phyloP scores from a whole-genome alignment of 2,113 vertebrate species.

The Istiophorus platypterus region DNA sequence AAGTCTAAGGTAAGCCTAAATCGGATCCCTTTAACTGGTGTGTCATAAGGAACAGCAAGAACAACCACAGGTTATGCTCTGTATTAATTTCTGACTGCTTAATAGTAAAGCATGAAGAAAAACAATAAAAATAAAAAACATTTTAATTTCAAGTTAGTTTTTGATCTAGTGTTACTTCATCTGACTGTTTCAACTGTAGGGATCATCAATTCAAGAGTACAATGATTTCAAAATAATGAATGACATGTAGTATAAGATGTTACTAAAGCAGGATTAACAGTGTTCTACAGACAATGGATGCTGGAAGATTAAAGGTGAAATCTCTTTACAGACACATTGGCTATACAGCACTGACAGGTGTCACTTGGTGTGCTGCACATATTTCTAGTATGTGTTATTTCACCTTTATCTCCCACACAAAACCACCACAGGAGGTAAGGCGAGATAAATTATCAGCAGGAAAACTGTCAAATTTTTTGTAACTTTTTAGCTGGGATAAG shows the following conservation, averaged over 20 bases:
- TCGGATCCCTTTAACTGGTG: slow-evolving; percentile 84
- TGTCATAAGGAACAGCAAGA: slow-evolving; percentile 96
- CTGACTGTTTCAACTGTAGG: slow-evolving; percentile 94
- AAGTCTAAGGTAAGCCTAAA: slow-evolving; percentile 10
- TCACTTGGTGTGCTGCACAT: slow-evolving; percentile 23
- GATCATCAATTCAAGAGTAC: slow-evolving; percentile 83
- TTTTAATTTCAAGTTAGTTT: slow-evolving; percentile 84
- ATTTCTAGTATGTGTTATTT: slow-evolving; percentile 35
- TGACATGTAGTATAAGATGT: slow-evolving; percentile 56
- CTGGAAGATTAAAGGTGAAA: slow-evolving; percentile 73
- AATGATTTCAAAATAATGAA: slow-evolving; percentile 31
- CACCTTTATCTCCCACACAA: slow-evolving; percentile 66
- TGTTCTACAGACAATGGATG: slow-evolving; percentile 54
- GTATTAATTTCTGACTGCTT: slow-evolving; percentile 75
- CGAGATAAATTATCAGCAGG: slow-evolving; percentile 13
- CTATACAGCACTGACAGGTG: slow-evolving; percentile 42
- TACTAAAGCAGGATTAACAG: slow-evolving; percentile 58
- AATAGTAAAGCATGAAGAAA: slow-evolving; percentile 46
- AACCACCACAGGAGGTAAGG: slow-evolving; percentile 38
- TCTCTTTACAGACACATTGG: slow-evolving; percentile 34
- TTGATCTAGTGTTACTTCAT: slow-evolving; percentile 73
- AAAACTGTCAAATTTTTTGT: slow-evolving; percentile 28
- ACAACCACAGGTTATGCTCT: slow-evolving; percentile 88
- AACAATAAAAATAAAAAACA: slow-evolving; percentile 14
- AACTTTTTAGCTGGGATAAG: slow-evolving; percentile 34